Evolutionary conservation across 2,888 invertebrate species (phyloP).

Genomic region (Cryptophagus acutangulus): DNA sequence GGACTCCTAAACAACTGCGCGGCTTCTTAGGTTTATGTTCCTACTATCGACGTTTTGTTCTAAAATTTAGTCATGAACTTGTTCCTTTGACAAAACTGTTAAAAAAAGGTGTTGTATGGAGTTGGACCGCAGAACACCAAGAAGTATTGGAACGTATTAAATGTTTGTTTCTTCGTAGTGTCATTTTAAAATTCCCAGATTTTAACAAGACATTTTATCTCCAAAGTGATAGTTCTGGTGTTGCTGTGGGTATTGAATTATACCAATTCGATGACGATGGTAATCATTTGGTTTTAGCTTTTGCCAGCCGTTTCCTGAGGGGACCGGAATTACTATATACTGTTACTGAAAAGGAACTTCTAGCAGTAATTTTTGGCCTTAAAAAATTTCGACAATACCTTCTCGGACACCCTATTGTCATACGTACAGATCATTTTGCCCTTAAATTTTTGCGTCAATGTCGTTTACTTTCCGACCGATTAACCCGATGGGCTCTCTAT

Average conservation of each 20-base stretch:
- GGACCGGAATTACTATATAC: constrained; percentile 20
- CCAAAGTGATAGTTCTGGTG: constrained; percentile 17
- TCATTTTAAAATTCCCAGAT: constrained; percentile 21
- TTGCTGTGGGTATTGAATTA: constrained; percentile 17
- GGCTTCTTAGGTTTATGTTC: constrained; percentile 21
- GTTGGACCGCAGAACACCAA: constrained; percentile 16
- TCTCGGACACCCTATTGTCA: constrained; percentile 11
- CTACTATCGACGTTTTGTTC: constrained; percentile 19
- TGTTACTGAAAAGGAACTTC: constrained; percentile 21
- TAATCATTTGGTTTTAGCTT: constrained; percentile 14
- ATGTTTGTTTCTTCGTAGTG: constrained; percentile 13
- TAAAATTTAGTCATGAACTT: constrained; percentile 17
- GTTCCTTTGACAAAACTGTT: constrained; percentile 17
- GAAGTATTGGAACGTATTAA: constrained; percentile 17
- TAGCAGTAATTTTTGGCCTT: constrained; percentile 17
- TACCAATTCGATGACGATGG: constrained; percentile 9
- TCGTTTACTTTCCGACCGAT: constrained; percentile 13
- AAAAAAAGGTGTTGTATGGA: constrained; percentile 15
- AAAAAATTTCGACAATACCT: constrained; percentile 15
- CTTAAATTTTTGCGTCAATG: constrained; percentile 18
- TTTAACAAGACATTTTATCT: constrained; percentile 12
- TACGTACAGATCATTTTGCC: constrained; percentile 20
- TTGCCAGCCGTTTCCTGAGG: constrained; percentile 15
- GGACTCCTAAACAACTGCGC: constrained; percentile 15
- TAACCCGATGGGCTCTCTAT: constrained; percentile 17